Conservation (phyloP, 2,113 vertebrate genomes). For the Meles meles region DNA sequence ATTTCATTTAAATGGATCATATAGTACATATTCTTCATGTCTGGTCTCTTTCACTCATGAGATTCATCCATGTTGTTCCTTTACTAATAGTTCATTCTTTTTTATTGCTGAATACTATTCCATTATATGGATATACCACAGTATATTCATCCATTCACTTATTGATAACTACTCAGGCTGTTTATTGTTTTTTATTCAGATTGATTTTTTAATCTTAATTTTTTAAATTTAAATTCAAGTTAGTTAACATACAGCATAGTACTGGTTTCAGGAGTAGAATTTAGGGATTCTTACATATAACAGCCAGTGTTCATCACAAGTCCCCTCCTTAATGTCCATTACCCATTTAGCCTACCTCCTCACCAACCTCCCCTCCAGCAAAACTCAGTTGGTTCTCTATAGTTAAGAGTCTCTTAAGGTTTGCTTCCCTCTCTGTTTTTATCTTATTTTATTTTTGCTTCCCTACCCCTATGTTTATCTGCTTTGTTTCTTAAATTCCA, state of each 20-base stretch:
- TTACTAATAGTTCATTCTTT: not conserved
- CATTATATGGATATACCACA: not conserved
- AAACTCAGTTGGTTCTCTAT: not conserved
- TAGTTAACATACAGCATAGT: no score
- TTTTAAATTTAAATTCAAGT: no score
- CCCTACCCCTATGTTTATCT: not conserved
- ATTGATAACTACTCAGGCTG: not conserved
- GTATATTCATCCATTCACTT: not conserved
- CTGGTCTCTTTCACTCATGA: not conserved
- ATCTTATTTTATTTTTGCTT: not conserved
- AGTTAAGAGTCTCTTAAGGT: no score
- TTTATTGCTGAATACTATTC: not conserved
- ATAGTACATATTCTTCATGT: not conserved
- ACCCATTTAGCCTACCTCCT: not conserved
- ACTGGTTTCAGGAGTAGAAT: no score
- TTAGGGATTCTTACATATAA: no score
- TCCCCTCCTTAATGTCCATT: not conserved
- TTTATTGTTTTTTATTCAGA: not conserved
- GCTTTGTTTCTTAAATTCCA: not conserved
- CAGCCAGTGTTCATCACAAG: not conserved
- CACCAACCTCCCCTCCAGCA: not conserved
- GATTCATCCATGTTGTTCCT: not conserved
- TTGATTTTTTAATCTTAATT: no score
- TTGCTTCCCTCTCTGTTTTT: not conserved
- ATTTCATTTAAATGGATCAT: not conserved